A percentile compares a stretch with the other conserved stretches of the same genome.
Conservation (phyloP, 2,797 vertebrate genomes). For the Percopsis omiscomaycus region DNA sequence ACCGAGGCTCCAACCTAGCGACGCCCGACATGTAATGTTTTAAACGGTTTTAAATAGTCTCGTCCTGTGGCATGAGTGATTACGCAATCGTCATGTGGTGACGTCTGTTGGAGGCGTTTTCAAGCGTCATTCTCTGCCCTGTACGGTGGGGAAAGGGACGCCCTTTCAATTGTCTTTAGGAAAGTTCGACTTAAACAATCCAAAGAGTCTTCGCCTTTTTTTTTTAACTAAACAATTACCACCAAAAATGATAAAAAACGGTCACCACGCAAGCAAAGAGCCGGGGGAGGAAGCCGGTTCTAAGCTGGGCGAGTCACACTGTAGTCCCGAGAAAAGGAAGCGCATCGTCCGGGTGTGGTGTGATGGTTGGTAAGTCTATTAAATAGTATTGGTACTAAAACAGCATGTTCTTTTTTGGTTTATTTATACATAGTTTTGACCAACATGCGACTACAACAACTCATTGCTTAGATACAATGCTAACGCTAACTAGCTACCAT, state of each 20-base stretch:
- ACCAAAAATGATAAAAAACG: conserved; percentile 78
- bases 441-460: too few species aligned
- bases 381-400: background rate
- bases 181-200: background rate
- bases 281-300: conserved; percentile 32
- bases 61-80: conserved; percentile 34
- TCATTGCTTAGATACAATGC: conserved; percentile 22
- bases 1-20: too few species aligned
- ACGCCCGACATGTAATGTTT: too few species aligned
- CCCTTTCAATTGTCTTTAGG: background rate
- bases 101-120: conserved; percentile 65
- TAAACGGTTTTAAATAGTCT: too few species aligned
- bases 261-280: conserved; percentile 59
- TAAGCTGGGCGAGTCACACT: conserved; percentile 24
- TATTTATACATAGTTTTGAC: background rate
- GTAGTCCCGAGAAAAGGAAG: conserved; percentile 73
- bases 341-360: conserved; percentile 87
- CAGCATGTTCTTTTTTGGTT: background rate
- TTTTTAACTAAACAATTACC: background rate
- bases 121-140: conserved; percentile 11
- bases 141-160: background rate
- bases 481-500: conserved; percentile 48
- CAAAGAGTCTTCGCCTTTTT: background rate
- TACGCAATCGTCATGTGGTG: conserved; percentile 44
- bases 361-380: conserved; percentile 87